Evolutionary conservation across 2,113 vertebrate species (phyloP), one percentile per base, ranked within the genome.

Genomic region (Sclerurus mexicanus): DNA sequence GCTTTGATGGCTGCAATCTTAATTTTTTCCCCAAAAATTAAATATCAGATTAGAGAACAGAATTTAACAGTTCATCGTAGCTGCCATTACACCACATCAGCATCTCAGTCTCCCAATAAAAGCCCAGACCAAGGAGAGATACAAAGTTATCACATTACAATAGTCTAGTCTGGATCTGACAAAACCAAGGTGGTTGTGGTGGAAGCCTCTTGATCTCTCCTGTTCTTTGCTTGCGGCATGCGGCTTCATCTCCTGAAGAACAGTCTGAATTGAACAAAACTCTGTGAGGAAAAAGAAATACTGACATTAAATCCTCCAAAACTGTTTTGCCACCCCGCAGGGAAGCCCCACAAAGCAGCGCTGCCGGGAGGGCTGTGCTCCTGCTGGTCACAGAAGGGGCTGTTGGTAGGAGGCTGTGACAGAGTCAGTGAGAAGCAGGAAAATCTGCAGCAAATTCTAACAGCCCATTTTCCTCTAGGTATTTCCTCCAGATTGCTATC

Each of bases 101-200:
- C 25, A 44, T 46, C 30, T 91, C 31, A 52, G 73, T 25, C 44
- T 90, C 60, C 42, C 42, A 78, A 27, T 37, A 39, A 78, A 83
- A 89, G 52, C 74, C 69, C 69, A 91, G 77, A 63, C 37, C 44
- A 47, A 87, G 76, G 49, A 58, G 44, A 93, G 81, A 75, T 58
- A 12, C 6, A 37, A 91, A 94, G 39, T 44, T 42, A 82, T 44
- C 49, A 91, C 58, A 25, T 30, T 62, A 15, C 47, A 56, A 2
- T 2, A 56, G 69, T n/a, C 74, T 77, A 49, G 79, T 77, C 87
- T 87, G 77, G 58, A 89, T 96, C 93, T 91, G 89, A 95, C 89
- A 94, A 90, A 91, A 39, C 35, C 3, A 31, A 21, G 21, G 35
- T 17, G 81, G 39, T 10, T 82, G 73, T 94, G 44, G 75, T 82